Conservation (phyloP, 2,888 invertebrate genomes). For the Drosophila colorata region DNA sequence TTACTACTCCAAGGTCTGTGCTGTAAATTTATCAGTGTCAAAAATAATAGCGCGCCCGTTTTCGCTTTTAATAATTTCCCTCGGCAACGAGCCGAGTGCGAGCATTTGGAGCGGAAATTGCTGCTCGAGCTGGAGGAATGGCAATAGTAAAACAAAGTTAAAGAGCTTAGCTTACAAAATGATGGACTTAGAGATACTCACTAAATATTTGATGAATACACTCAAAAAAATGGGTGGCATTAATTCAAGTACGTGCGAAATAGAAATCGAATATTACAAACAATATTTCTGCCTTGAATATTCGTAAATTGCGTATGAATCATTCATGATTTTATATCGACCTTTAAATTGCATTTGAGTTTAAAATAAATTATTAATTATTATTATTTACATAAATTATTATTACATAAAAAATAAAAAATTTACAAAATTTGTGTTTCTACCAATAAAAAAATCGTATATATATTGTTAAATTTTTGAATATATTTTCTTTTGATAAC, state of each 20-base stretch:
- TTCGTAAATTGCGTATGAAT: too few relatives aligned
- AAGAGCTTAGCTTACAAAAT: neutral
- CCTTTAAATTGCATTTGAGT: too few relatives aligned
- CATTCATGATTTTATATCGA: too few relatives aligned
- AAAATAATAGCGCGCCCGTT: constrained; percentile 78
- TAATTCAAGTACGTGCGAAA: too few relatives aligned
- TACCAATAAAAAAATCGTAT: neutral
- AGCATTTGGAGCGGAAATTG: constrained; percentile 78
- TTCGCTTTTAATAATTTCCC: constrained; percentile 80
- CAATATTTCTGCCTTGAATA: too few relatives aligned
- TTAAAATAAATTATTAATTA: too few relatives aligned
- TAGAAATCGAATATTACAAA: too few relatives aligned
- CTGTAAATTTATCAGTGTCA: constrained; percentile 80
- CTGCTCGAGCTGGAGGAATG: constrained; percentile 55
- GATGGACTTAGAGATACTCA: constrained; percentile 15
- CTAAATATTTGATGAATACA: neutral
- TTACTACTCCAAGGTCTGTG: constrained; percentile 73
- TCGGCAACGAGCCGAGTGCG: constrained; percentile 61
- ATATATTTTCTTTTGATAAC: neutral
- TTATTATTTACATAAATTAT: too few relatives aligned
- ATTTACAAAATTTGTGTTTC: too few relatives aligned
- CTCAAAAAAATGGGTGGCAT: too few relatives aligned
- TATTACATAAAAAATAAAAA: too few relatives aligned
- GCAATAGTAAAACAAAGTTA: constrained; percentile 35
- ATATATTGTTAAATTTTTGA: neutral